These are phyloP conservation scores for Steinernema khuongi DNA, from an alignment of 1,140 invertebrate species.

Conservation along the genomic window DNA sequence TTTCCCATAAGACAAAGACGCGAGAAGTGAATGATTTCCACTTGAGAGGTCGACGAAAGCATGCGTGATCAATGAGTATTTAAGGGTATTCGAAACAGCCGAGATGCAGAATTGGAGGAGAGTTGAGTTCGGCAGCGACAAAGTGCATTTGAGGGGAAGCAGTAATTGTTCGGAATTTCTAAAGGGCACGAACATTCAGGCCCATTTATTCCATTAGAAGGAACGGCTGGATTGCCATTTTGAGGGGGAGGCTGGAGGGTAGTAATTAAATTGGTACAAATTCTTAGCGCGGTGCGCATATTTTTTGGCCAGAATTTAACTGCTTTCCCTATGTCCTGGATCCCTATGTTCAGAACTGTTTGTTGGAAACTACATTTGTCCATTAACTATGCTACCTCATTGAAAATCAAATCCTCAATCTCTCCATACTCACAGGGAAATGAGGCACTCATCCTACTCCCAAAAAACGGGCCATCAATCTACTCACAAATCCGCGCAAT, in stretches of 20 bases:
- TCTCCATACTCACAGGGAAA: too few species aligned
- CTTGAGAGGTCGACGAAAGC: background rate
- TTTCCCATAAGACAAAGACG: background rate
- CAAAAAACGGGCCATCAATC: background rate
- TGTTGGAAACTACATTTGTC: background rate
- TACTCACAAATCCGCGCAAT: background rate
- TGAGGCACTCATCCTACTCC: too few species aligned
- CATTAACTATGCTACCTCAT: background rate
- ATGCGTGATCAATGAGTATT: background rate
- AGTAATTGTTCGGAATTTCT: too few species aligned
- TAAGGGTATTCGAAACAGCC: background rate
- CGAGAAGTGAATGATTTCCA: background rate
- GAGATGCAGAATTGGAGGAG: background rate
- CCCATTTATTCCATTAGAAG: too few species aligned
- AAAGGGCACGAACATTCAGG: too few species aligned
- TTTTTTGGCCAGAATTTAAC: background rate
- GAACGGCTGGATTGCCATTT: background rate
- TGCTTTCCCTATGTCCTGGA: too few species aligned
- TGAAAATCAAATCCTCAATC: too few species aligned
- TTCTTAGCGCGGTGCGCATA: background rate
- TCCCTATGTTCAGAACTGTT: background rate
- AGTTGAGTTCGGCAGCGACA: too few species aligned
- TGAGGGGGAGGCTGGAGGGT: background rate
- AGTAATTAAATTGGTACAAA: background rate
- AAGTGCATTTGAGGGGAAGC: too few species aligned